A percentile compares a stretch with the other conserved stretches of the same genome.
Conservation (phyloP, 2,113 vertebrate species). For the Toxotes chatareus region DNA sequence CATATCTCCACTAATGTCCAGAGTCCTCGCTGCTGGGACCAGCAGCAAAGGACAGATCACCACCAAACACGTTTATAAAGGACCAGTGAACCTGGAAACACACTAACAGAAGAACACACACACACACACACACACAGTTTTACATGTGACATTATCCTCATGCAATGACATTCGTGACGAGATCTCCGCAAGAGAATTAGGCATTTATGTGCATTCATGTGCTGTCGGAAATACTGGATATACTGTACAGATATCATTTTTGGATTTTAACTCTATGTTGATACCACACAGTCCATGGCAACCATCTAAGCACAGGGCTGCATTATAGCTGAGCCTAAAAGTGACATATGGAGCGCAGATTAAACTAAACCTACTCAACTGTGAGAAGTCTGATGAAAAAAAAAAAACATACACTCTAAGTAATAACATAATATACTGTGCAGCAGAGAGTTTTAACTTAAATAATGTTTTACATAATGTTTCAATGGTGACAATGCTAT, state of each 20-base stretch:
- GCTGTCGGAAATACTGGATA: constrained; percentile 46
- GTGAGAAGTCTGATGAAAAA: not conserved
- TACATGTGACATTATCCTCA: constrained; percentile 35
- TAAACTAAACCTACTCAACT: not conserved
- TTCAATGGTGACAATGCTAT: too few species aligned
- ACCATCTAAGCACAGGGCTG: not conserved
- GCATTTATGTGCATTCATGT: constrained; percentile 63
- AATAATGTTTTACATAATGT: too few species aligned
- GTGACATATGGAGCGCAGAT: not conserved
- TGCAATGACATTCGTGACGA: constrained; percentile 49
- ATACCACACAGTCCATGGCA: not conserved
- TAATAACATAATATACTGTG: not conserved
- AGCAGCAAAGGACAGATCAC: not conserved
- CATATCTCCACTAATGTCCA: not conserved
- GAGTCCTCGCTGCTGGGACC: not conserved
- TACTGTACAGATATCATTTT: not conserved
- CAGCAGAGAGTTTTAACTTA: not conserved
- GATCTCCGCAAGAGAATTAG: constrained; percentile 30
- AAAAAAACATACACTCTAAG: too few species aligned
- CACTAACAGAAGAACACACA: constrained; percentile 5
- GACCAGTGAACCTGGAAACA: constrained; percentile 13
- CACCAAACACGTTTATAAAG: not conserved
- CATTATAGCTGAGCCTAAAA: not conserved
- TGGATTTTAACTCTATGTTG: not conserved
- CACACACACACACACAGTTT: constrained; percentile 13